Percentiles rank a stretch among this genome's conserved stretches.
These are phyloP conservation scores for Epinotia brunnichana DNA, from an alignment of 2,888 invertebrate species.

Conservation along the genomic window DNA sequence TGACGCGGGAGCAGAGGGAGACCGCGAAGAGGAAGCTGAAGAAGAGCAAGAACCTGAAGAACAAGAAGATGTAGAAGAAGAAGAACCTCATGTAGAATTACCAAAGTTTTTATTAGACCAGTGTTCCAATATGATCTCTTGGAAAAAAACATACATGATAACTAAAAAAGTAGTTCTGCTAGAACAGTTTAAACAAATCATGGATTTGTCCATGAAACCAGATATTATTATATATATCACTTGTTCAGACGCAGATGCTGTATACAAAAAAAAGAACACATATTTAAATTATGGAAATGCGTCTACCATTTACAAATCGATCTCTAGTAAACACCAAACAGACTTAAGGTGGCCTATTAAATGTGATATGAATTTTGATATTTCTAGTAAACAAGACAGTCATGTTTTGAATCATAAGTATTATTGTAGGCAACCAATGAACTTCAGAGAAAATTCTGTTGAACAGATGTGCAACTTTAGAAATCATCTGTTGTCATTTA, in stretches of 20 bases:
- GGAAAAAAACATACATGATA: slow-evolving; percentile 54
- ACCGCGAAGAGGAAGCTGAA: slow-evolving; percentile 52
- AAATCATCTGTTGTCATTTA: slow-evolving; percentile 66
- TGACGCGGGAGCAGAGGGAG: slow-evolving; percentile 56
- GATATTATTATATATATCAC: slow-evolving; percentile 82
- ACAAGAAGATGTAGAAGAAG: slow-evolving; percentile 54
- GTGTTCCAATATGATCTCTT: slow-evolving; percentile 59
- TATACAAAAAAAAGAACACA: slow-evolving; percentile 67
- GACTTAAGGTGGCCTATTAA: slow-evolving; percentile 68
- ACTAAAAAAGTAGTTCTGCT: slow-evolving; percentile 61
- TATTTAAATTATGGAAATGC: slow-evolving; percentile 64
- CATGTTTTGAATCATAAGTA: slow-evolving; percentile 71
- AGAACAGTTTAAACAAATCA: slow-evolving; percentile 65
- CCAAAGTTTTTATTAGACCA: slow-evolving; percentile 69
- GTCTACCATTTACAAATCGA: slow-evolving; percentile 53
- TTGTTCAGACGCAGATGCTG: slow-evolving; percentile 81
- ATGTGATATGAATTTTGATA: slow-evolving; percentile 60
- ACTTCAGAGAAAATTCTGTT: slow-evolving; percentile 72
- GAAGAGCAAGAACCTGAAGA: slow-evolving; percentile 55
- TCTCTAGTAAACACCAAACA: slow-evolving; percentile 50
- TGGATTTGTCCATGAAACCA: slow-evolving; percentile 68
- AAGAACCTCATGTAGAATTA: slow-evolving; percentile 59
- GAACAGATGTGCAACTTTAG: slow-evolving; percentile 81
- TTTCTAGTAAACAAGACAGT: slow-evolving; percentile 56
- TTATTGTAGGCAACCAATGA: slow-evolving; percentile 73